phyloP scores from a whole-genome alignment of 2,113 vertebrate genomes.

The Taurulus bubalis region DNA sequence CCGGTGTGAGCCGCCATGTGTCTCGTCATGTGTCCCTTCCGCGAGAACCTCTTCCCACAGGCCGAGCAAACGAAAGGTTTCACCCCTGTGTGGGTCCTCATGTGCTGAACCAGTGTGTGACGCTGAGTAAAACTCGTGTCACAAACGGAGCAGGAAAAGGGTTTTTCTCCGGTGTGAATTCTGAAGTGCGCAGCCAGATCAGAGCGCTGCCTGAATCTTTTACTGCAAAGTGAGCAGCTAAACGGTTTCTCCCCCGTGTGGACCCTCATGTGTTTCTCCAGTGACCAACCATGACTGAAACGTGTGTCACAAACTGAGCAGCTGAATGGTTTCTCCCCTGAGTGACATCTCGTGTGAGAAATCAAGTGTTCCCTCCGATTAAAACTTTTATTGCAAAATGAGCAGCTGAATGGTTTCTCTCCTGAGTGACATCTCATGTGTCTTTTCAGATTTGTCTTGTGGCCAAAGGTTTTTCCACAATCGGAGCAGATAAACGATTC shows the following conservation, averaged over 20 bases:
- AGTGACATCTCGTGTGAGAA: background rate
- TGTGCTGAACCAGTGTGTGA: slow-evolving; percentile 16
- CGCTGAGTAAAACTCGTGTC: background rate
- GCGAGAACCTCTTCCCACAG: slow-evolving; percentile 24
- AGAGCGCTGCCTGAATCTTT: no score
- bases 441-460: background rate
- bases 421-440: background rate
- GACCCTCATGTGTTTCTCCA: background rate
- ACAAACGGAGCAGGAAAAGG: slow-evolving; percentile 4
- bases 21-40: background rate
- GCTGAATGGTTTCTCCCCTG: background rate
- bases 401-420: background rate
- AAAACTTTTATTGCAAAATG: no score
- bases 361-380: background rate
- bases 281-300: slow-evolving; percentile 1
- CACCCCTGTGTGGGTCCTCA: background rate
- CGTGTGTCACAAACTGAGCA: background rate
- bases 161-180: background rate
- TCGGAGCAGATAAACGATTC: background rate
- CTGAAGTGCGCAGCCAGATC: no score
- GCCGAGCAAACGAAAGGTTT: background rate
- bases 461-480: background rate
- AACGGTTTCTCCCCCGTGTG: no score
- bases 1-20: no score
- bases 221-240: no score